phyloP scores from a whole-genome alignment of 1,140 invertebrate genomes.

The Littorina saxatilis region DNA sequence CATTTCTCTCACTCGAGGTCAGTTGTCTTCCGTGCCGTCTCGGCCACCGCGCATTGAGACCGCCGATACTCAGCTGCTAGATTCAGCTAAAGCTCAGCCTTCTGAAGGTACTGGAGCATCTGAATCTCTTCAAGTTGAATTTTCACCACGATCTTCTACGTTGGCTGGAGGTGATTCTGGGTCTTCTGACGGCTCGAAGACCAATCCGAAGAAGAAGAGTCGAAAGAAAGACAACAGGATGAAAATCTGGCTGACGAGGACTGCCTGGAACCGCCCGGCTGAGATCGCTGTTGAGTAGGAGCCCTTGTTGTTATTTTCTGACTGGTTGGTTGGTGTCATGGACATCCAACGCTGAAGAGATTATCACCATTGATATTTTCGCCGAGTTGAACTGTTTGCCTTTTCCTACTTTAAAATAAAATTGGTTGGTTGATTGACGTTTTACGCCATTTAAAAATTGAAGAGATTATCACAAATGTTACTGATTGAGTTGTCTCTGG shows the following conservation, averaged over 20 bases:
- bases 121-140: background rate
- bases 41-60: background rate
- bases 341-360: too few species aligned
- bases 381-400: too few species aligned
- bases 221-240: background rate
- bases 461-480: too few species aligned
- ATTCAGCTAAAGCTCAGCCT: background rate
- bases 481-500: too few species aligned
- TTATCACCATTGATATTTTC: too few species aligned
- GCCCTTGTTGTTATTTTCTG: background rate
- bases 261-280: background rate
- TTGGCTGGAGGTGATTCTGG: background rate
- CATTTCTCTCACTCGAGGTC: background rate
- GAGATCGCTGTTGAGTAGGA: background rate
- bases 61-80: background rate
- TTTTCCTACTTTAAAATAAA: too few species aligned
- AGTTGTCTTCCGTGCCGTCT: background rate
- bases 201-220: background rate
- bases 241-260: conserved; percentile 16
- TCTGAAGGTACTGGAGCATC: background rate
- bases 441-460: too few species aligned
- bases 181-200: too few species aligned
- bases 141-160: background rate
- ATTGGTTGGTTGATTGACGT: too few species aligned
- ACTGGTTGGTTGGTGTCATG: too few species aligned